Evolutionary conservation across 2,113 vertebrate species (phyloP), one percentile per base, ranked within the genome.

Genomic region (Platichthys flesus): DNA sequence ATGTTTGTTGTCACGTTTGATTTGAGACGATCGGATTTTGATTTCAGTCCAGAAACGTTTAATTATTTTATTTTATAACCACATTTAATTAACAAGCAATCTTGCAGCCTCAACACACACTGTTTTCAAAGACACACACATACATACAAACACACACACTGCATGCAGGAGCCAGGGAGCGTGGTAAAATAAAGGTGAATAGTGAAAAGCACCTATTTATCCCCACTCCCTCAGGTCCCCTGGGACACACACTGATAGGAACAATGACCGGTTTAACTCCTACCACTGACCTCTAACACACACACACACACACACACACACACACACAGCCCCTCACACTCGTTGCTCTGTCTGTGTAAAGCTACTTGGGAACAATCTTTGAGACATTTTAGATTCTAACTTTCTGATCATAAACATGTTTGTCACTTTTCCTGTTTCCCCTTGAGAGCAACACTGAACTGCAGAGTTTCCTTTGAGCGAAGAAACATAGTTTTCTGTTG

Each of bases 151-250:
- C 24, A 51, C 56, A 62, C 24, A 75, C 42, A 5, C 21, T 56
- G 54, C 54, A 61, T 52, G 20, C 78, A 67, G 74, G 56, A 75
- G 67, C 3, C 71, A 72, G 79, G 75, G 75, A 71, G 45, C 58
- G 40, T 79, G 80, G 82, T 79, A 81, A 83, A 85, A 82, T 73
- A 54, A 78, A 77, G 83, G 66, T 86, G 85, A 86, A 88, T 86
- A 76, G 82, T 87, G 83, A 91, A 90, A 85, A 85, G 86, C 88
- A 83, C 65, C 85, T 85, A 86, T 91, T 91, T 88, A 91, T 85
- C 66, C 71, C 28, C 4, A 14, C 72, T 82, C 82, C 81, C 78
- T 85, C 63, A 35, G 70, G 81, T 86, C 85, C 77, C 89, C 45
- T 9, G 86, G 80, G 86, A 88, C 74, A 10, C 78, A 62, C 66